phyloP scores from a whole-genome alignment of 2,113 vertebrate genomes.

The Leptocoma aspasia region DNA sequence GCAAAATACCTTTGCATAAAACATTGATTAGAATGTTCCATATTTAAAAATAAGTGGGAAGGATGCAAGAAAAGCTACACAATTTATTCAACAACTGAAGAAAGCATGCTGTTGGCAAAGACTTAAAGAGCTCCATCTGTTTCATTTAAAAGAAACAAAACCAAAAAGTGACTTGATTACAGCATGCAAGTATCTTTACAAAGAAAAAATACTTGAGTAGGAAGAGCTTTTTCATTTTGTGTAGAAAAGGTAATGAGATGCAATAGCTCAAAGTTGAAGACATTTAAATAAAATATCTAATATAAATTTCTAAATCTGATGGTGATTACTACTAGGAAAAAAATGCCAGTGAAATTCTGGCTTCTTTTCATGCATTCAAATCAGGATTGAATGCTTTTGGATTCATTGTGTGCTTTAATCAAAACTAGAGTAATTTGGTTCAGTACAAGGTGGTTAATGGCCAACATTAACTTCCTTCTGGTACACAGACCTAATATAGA shows the following conservation, averaged over 20 bases:
- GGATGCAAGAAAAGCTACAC: background rate
- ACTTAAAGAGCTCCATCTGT: slow-evolving; percentile 43
- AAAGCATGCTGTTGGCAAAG: background rate
- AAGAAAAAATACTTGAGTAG: background rate
- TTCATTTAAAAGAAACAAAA: slow-evolving; percentile 31
- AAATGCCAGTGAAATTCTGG: background rate
- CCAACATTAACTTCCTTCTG: background rate
- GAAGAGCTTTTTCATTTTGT: background rate
- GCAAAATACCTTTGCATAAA: slow-evolving; percentile 1
- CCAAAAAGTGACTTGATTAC: slow-evolving; percentile 20
- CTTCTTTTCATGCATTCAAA: background rate
- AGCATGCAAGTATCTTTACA: background rate
- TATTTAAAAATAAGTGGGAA: slow-evolving; percentile 20
- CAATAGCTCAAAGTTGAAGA: background rate
- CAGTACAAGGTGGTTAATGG: slow-evolving; percentile 13
- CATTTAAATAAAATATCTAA: slow-evolving; percentile 14
- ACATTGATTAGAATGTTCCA: background rate
- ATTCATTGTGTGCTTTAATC: background rate
- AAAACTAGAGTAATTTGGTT: slow-evolving; percentile 26
- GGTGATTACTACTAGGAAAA: background rate
- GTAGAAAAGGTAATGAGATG: background rate
- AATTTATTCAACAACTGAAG: slow-evolving; percentile 10
- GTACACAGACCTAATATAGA: background rate
- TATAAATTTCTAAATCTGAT: background rate
- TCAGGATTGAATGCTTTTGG: background rate